Conservation (phyloP, 2,113 vertebrate genomes). For the Sitta europaea region DNA sequence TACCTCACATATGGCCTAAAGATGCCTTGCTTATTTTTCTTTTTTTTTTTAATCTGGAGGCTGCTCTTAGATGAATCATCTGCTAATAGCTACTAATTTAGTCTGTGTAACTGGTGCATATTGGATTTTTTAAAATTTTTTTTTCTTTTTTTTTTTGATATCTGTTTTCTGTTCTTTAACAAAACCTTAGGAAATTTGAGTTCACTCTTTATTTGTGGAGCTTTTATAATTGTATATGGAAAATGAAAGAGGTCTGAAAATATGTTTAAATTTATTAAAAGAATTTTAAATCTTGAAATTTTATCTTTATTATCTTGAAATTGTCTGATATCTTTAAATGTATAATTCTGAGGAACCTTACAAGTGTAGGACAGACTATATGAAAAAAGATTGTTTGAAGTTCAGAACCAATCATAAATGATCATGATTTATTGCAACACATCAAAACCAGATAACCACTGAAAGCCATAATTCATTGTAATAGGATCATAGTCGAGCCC, state of each 20-base stretch:
- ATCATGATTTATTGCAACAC: not conserved
- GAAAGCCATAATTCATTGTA: conserved; percentile 36
- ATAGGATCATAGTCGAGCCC: conserved; percentile 13
- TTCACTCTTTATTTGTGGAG: not conserved
- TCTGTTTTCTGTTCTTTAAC: not conserved
- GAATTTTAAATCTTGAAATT: not conserved
- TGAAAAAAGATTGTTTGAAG: not conserved
- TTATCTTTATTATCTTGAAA: not conserved
- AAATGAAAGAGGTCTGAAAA: not conserved
- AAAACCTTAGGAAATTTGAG: not conserved
- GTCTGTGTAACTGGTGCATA: not conserved
- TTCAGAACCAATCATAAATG: conserved; percentile 13
- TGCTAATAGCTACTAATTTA: not conserved
- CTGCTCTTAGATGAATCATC: not conserved
- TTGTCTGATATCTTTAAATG: not conserved
- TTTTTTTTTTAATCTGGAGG: not conserved
- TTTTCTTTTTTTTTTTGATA: not conserved
- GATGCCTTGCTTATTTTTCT: not conserved
- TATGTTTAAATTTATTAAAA: not conserved
- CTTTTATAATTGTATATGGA: not conserved
- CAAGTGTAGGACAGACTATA: not conserved
- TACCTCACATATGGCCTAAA: not conserved
- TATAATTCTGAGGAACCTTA: not conserved
- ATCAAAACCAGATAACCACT: conserved; percentile 23
- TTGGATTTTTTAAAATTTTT: too few species aligned